These are phyloP conservation scores for Scolopax bukidnonensis DNA, from an alignment of 2,797 vertebrate species.

Conservation along the genomic window DNA sequence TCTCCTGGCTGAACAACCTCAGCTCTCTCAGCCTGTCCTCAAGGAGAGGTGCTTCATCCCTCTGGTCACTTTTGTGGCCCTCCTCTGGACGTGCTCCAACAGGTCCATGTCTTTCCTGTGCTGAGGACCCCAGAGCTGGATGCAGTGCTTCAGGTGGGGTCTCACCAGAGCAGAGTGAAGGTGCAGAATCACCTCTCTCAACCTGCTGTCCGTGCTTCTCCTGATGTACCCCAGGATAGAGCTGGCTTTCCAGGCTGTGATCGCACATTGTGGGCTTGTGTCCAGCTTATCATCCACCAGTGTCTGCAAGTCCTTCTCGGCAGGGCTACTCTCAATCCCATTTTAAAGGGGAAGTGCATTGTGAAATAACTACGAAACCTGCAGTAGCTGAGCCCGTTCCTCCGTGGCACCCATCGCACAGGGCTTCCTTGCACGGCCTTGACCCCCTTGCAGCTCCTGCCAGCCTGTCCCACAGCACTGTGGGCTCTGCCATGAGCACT, in stretches of 20 bases:
- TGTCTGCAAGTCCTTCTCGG: neutral
- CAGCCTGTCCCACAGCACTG: neutral
- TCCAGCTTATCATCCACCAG: neutral
- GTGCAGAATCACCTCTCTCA: too few species aligned
- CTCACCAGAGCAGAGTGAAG: too few species aligned
- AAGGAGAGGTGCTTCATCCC: too few species aligned
- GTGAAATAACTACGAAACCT: neutral
- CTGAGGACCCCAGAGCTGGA: too few species aligned
- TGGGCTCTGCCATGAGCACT: neutral
- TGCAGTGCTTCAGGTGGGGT: too few species aligned
- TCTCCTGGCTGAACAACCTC: neutral
- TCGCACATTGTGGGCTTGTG: too few species aligned
- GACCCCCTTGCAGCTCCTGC: fast-evolving
- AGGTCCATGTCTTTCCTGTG: too few species aligned
- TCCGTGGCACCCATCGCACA: neutral
- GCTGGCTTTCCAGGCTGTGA: too few species aligned
- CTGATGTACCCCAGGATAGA: too few species aligned
- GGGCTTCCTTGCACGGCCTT: neutral
- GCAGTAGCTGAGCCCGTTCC: neutral
- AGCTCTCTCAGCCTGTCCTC: neutral
- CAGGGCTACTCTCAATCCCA: neutral
- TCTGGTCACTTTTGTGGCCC: too few species aligned
- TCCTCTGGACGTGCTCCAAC: too few species aligned
- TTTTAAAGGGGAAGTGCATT: neutral
- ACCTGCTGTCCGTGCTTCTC: too few species aligned